phyloP scores from a whole-genome alignment of 2,888 invertebrate species.

The Muscina levida region DNA sequence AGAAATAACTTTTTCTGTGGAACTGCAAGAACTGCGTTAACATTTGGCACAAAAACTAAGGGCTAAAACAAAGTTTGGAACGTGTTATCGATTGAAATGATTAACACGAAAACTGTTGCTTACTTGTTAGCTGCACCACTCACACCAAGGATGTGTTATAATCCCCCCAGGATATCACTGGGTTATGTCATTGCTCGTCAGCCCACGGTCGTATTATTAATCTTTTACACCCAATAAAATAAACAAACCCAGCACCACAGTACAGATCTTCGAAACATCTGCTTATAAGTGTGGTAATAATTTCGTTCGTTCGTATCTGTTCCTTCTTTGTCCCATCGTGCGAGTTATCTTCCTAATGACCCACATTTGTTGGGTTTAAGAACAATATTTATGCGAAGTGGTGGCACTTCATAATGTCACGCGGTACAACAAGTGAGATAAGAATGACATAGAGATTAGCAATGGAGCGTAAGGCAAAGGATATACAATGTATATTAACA shows the following conservation, averaged over 20 bases:
- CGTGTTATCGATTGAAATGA: constrained; percentile 33
- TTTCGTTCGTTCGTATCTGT: not conserved
- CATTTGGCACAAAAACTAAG: not conserved
- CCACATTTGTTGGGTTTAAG: too few species aligned
- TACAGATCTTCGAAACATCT: constrained; percentile 16
- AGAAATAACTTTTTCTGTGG: too few species aligned
- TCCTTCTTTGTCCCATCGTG: too few species aligned
- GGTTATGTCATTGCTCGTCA: constrained; percentile 3
- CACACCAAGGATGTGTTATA: constrained; percentile 30
- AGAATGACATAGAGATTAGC: not conserved
- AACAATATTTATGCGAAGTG: too few species aligned
- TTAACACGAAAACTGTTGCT: not conserved
- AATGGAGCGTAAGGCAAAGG: too few species aligned
- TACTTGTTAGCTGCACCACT: too few species aligned
- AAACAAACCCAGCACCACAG: constrained; percentile 1
- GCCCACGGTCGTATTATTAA: not conserved
- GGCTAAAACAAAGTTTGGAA: constrained; percentile 1
- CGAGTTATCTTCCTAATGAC: too few species aligned
- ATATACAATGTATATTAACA: too few species aligned
- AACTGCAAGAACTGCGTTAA: too few species aligned
- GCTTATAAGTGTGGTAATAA: not conserved
- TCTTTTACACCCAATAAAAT: constrained; percentile 22
- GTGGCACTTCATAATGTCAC: too few species aligned
- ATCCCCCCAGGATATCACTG: constrained; percentile 18
- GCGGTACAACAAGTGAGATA: not conserved